Conservation (phyloP, 2,113 vertebrate species). For the Henicopernis longicauda region DNA sequence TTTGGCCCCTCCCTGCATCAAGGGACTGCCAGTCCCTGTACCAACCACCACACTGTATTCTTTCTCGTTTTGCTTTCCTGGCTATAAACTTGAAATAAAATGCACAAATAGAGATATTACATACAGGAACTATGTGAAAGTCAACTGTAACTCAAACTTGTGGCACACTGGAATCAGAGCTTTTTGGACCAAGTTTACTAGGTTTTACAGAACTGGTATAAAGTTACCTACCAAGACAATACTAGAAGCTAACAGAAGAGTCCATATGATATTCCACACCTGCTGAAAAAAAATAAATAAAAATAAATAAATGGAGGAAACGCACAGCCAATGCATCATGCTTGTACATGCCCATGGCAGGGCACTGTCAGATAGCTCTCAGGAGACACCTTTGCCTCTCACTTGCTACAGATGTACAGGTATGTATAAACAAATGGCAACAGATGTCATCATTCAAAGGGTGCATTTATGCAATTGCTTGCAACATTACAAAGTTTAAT, state of each 20-base stretch:
- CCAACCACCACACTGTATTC: rapidly evolving
- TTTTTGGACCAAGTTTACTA: not conserved
- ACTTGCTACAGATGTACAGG: not conserved
- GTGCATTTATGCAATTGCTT: not conserved
- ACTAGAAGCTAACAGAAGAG: not conserved
- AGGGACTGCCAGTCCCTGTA: not conserved
- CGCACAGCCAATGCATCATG: rapidly evolving
- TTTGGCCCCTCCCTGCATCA: not conserved
- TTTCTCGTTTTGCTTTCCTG: not conserved
- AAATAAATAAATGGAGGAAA: not conserved
- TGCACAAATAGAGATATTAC: rapidly evolving
- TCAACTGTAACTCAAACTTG: not conserved
- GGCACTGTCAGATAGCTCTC: not conserved
- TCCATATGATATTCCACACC: not conserved
- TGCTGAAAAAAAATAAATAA: not conserved
- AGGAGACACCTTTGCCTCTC: not conserved
- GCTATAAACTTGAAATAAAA: not conserved
- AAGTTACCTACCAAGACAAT: not conserved
- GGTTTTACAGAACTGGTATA: not conserved
- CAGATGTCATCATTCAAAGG: not conserved
- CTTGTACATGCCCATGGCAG: not conserved
- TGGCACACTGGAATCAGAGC: rapidly evolving
- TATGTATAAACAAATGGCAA: not conserved
- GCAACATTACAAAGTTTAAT: not conserved
- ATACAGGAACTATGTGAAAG: not conserved